Conservation (phyloP, 2,113 vertebrate species). For the Phaetusa simplex region DNA sequence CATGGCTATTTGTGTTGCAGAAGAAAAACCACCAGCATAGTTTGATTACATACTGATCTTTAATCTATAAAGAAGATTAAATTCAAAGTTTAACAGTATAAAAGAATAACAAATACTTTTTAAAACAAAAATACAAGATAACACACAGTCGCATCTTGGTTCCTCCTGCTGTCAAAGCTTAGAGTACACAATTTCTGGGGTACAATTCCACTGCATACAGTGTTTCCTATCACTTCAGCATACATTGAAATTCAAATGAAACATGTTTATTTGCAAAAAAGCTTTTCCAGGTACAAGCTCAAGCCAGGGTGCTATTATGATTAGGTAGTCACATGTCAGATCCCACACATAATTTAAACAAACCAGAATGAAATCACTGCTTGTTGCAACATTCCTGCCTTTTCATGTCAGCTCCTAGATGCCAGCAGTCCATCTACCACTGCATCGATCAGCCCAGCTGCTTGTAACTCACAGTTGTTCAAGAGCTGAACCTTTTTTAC, state of each 20-base stretch:
- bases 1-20: not conserved
- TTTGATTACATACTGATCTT: slow-evolving; percentile 63
- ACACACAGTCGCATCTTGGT: not conserved
- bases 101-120: slow-evolving; percentile 64
- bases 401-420: not conserved
- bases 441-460: not conserved
- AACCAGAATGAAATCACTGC: not conserved
- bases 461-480: not conserved
- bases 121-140: slow-evolving; percentile 12
- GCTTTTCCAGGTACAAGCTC: not conserved
- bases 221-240: not conserved
- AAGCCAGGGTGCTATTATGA: not conserved
- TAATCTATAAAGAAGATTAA: slow-evolving; percentile 75
- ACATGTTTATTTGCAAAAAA: not conserved
- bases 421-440: not conserved
- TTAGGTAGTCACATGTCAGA: not conserved
- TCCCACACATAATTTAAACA: not conserved
- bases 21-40: not conserved
- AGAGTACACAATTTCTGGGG: not conserved
- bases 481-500: not conserved
- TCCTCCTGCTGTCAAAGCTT: not conserved
- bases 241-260: not conserved
- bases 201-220: not conserved
- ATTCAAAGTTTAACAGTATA: slow-evolving; percentile 70
- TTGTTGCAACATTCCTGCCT: not conserved